Evolutionary conservation across 2,797 vertebrate species (phyloP), one percentile per base, ranked within the genome.

Genomic region (Erpetoichthys calabaricus): DNA sequence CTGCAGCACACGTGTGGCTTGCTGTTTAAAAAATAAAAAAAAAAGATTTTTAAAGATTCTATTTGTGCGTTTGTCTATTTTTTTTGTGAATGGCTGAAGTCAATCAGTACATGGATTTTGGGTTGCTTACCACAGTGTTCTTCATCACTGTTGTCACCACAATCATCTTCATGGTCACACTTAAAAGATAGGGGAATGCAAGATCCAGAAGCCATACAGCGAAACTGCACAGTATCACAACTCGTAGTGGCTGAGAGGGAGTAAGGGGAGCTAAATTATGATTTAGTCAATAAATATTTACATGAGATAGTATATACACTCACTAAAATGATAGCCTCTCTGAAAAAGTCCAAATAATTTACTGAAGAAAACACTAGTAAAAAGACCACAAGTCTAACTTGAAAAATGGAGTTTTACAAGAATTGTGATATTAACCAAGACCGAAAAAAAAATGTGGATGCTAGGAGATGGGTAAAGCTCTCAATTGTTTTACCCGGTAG

Each of bases 141-240:
- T 45, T 99, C 95, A 0, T 99, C 96, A 0, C 96, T 99, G 75
- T 97, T 96, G 71, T 99, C 95, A 1, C 96, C 93, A 8, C 96
- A 99, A 75, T 99, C 96, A 0, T 98, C 94, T 64, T 98, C 95
- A 1, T 91, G 90, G 78, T 99, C 95, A 42, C 96, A 99, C 44
- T 92, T 96, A 73, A 98, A 98, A 62, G 91, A 93, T 51, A 93
- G 75, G 0, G 94, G 95, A 72, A 99, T 92, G 63, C 96, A 99
- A 61, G 93, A 92, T 41, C 94, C 91, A 0, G 94, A 97, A 56
- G 81, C 83, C 56, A 88, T 75, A 67, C 96, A 99, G 64, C 90
- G 90, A 66, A 98, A 97, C 76, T 98, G 91, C 57, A 89, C 92
- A 0, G 82, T 57, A 46, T 97, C 94, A 1, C 96, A 99, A 7